Evolutionary conservation across 2,888 invertebrate genomes (phyloP).

Genomic region (Esperia sulphurella): DNA sequence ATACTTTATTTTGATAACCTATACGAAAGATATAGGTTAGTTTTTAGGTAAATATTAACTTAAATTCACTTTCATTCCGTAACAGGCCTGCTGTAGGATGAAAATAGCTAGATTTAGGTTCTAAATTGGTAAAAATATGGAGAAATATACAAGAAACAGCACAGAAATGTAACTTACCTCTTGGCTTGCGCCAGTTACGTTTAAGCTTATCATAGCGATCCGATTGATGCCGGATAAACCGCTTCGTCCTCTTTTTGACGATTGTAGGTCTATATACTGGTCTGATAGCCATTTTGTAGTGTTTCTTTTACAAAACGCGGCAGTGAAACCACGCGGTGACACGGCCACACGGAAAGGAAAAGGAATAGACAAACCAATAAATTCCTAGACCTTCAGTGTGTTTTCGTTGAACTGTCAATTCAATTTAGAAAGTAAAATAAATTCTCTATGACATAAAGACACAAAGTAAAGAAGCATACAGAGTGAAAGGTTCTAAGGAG

Average conservation of each 20-base stretch:
- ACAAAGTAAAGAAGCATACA: too few relatives aligned
- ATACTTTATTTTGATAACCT: background rate
- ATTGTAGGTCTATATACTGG: constrained; percentile 94
- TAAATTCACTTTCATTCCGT: background rate
- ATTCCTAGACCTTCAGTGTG: constrained; percentile 53
- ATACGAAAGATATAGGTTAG: constrained; percentile 2
- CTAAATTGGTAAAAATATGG: background rate
- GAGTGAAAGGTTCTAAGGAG: too few relatives aligned
- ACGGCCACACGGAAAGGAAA: constrained; percentile 76
- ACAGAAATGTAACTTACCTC: constrained; percentile 76
- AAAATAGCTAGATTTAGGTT: background rate
- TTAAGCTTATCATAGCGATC: constrained; percentile 98
- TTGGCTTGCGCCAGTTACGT: constrained; percentile 99
- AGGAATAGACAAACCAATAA: constrained; percentile 62
- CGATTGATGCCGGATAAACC: constrained; percentile 98
- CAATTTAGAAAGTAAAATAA: constrained; percentile 6
- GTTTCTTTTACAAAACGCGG: constrained; percentile 58
- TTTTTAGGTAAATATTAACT: background rate
- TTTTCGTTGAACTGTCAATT: constrained; percentile 33
- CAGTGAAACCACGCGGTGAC: constrained; percentile 77
- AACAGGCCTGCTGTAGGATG: background rate
- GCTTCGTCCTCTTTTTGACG: constrained; percentile 98
- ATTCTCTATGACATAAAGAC: constrained; percentile 23
- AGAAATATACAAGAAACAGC: background rate
- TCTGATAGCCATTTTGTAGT: constrained; percentile 90